Evolutionary conservation across 2,113 vertebrate genomes (phyloP).

Genomic region (Sialia sialis): DNA sequence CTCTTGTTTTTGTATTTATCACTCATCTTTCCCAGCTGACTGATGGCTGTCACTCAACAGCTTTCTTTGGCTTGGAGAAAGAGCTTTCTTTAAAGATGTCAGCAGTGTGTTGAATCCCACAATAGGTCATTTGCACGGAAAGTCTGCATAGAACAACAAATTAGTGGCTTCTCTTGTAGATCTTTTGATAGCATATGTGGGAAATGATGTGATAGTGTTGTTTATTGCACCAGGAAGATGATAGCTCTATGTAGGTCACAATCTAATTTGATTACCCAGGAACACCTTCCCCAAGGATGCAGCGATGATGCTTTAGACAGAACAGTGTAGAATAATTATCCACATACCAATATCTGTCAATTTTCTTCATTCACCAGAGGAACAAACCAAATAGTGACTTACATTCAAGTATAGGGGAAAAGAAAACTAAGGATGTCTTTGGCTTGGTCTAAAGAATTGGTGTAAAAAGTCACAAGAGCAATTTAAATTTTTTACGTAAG

Average conservation of each 20-base stretch:
- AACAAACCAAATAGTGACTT: not conserved
- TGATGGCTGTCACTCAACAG: slow-evolving; percentile 24
- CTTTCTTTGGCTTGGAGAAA: not conserved
- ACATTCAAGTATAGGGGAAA: not conserved
- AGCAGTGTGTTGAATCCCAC: not conserved
- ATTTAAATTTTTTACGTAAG: not conserved
- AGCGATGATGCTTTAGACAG: not conserved
- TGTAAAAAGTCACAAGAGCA: not conserved
- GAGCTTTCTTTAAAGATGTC: not conserved
- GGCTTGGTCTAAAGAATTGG: not conserved
- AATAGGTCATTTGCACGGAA: not conserved
- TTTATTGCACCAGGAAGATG: not conserved
- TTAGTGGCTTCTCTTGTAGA: not conserved
- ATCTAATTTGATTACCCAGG: not conserved
- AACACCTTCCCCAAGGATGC: not conserved
- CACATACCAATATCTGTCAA: not conserved
- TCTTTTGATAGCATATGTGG: not conserved
- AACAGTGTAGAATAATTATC: not conserved
- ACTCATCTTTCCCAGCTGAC: not conserved
- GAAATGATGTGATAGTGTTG: not conserved
- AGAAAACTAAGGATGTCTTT: not conserved
- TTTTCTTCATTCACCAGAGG: not conserved
- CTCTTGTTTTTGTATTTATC: slow-evolving; percentile 22
- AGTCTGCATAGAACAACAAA: not conserved
- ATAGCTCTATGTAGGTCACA: not conserved